Evolutionary conservation across 2,888 invertebrate species (phyloP).

Genomic region (Drosophila neutralis): DNA sequence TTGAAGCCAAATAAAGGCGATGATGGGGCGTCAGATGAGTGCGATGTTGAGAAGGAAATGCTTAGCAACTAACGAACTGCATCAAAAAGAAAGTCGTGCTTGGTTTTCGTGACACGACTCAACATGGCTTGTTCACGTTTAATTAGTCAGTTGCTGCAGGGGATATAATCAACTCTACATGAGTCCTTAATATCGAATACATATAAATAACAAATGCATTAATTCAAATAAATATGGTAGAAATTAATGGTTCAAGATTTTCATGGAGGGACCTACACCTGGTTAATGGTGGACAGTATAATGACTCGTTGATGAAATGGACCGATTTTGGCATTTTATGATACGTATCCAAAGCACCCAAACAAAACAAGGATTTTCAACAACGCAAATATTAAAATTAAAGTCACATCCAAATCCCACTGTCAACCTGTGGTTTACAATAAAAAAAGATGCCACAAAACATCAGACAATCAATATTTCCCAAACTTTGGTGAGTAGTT

Average conservation of each 20-base stretch:
- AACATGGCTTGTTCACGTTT: background rate
- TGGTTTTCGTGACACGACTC: background rate
- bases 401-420: background rate
- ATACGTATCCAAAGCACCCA: no score
- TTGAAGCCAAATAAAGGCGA: conserved; percentile 24
- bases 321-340: background rate
- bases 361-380: no score
- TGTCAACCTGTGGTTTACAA: background rate
- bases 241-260: background rate
- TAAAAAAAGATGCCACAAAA: background rate
- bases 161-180: background rate
- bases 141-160: background rate
- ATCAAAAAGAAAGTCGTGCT: background rate
- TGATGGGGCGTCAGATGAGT: conserved; percentile 7
- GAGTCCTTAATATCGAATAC: background rate
- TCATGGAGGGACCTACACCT: background rate
- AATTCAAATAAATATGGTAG: background rate
- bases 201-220: background rate
- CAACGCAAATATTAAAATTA: background rate
- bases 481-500: background rate
- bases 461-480: background rate
- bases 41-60: conserved; percentile 14
- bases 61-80: conserved; percentile 10
- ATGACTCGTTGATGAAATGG: no score
- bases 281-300: no score